Base-by-base conservation (phyloP, 2,888 invertebrate genomes). In the Hydroisotoma schaefferi region DNA sequence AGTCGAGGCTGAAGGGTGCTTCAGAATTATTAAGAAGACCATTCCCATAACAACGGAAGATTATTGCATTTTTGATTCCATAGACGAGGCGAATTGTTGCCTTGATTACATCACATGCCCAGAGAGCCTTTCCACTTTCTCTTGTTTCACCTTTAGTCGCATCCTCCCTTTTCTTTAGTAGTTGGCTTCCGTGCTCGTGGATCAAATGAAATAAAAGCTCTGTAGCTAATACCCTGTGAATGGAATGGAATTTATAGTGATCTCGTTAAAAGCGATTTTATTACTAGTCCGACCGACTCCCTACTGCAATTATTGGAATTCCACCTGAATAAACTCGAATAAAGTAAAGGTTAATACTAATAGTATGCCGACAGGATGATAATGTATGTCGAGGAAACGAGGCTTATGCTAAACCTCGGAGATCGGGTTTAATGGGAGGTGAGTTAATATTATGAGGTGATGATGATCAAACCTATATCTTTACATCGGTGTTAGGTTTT, bases 241-340 rank as follows among this genome's bases (percentile, higher is more conserved):
- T 46, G 46, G 46, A 46, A 46, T 46, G 46, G 46, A 46, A 46
- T 46, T 46, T 46, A 25, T 25, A 23, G 23, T 46, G 46, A 46
- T 46, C 46, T 46, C 20, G 46, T 46, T 46, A 46, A n/a, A 46
- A 46, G 46, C 15, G 46, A 46, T 46, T 46, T 46, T 46, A 46
- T 46, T 46, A 25, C 46, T 46, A 22, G 12, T 40, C 40, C 20
- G n/a, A n/a, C n/a, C n/a, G n/a, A n/a, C n/a, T n/a, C n/a, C n/a
- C n/a, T n/a, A n/a, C n/a, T n/a, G n/a, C 33, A 33, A 10, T 8
- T 33, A 33, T 10, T 10, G 8, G 15, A 33, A 46, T 46, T 23
- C 46, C 46, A 46, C 5, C 6, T 20, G 25, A 25, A 20, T 46
- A 46, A 20, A 15, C 33, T 33, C n/a, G n/a, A n/a, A n/a, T n/a